Base-by-base conservation (phyloP, 1,140 invertebrate species). In the Phymastichus coffea region DNA sequence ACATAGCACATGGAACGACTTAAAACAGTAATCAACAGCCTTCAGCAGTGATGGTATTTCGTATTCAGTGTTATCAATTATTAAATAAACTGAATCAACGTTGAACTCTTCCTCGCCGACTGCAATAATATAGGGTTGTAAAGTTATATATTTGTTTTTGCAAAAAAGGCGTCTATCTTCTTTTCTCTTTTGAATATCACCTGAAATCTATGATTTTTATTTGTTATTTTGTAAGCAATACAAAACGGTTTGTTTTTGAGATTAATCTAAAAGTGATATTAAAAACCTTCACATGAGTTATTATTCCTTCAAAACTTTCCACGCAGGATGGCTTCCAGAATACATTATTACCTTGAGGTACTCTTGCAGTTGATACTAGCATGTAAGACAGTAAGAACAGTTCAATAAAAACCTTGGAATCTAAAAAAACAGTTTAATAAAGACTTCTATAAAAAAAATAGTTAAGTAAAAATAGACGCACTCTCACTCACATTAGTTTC, bases 281-380 rank as follows among this genome's bases (percentile, higher is more conserved):
- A 19, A 17, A n/a, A n/a, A n/a, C n/a, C n/a, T n/a, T n/a, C n/a
- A n/a, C n/a, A n/a, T n/a, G n/a, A n/a, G n/a, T n/a, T n/a, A n/a
- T n/a, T n/a, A n/a, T n/a, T n/a, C n/a, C n/a, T n/a, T n/a, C n/a
- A n/a, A n/a, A n/a, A n/a, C 44, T 57, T 33, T 63, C 49, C 8
- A 2, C 23, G 6, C 33, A 52, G 2, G 49, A 35, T 15, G 43
- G 55, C 35, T 63, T 63, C 55, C 61, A 63, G 20, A 53, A 38
- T 12, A 3, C 14, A 48, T 51, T 54, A 12, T 61, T 54, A 12
- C 17, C 22, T 33, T 12, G 38, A 7, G 33, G 49, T 20, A 54
- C 19, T 28, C 58, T 38, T 23, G 47, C 49, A 47, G 40, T 61
- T n/a, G 51, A 48, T 6, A 51, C 40, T 30, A 61, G 17, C 6